phyloP scores from a whole-genome alignment of 2,113 vertebrate genomes.

The Eurypyga helias region DNA sequence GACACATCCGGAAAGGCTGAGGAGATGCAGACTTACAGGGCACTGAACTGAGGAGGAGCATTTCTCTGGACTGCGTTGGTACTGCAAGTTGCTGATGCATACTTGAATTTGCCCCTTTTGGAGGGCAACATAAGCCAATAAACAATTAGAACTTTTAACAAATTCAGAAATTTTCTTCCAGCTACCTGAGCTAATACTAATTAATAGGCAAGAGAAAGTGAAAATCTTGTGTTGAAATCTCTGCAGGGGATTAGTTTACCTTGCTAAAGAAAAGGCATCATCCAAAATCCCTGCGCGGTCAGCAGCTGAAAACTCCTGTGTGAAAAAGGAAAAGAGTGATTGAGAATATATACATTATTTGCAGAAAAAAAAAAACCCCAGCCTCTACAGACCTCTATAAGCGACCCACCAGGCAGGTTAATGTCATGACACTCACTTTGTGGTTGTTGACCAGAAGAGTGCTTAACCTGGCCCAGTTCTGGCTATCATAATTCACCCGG shows the following conservation, averaged over 20 bases:
- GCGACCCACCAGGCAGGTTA: neutral
- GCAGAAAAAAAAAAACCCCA: neutral
- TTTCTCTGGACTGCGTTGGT: neutral
- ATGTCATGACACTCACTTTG: conserved; percentile 67
- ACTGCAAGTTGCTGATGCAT: neutral
- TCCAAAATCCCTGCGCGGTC: conserved; percentile 82
- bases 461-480: conserved; percentile 79
- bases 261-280: conserved; percentile 86
- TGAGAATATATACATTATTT: neutral
- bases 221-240: neutral
- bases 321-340: neutral
- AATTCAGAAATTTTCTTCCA: neutral
- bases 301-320: conserved; percentile 77
- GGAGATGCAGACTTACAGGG: neutral
- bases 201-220: neutral
- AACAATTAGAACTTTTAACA: neutral
- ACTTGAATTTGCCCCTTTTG: neutral
- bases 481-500: conserved; percentile 85
- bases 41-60: neutral
- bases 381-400: neutral
- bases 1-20: neutral
- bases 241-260: conserved; percentile 72
- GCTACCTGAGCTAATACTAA: neutral
- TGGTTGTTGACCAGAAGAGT: conserved; percentile 58
- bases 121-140: neutral